Base-by-base conservation (phyloP, 2,888 invertebrate genomes). In the Chrysolina oricalcia region DNA sequence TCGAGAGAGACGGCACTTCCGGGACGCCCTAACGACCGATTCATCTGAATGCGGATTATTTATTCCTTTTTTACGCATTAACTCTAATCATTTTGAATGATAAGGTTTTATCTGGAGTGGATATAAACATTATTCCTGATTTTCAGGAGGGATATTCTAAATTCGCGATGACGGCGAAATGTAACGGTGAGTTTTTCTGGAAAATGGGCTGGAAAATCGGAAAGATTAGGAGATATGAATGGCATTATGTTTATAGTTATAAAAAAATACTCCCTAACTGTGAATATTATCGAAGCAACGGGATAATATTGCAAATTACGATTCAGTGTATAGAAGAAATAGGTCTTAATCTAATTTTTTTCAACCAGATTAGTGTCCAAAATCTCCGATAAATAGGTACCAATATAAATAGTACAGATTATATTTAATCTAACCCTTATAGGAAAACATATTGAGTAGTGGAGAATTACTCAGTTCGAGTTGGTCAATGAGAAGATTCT, bases 41-140 rank as follows among this genome's bases (percentile, higher is more conserved):
- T 87, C 87, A 86, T 87, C 87, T 86, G 85, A 87, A 87, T 86
- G 84, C 83, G 85, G 86, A 87, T 87, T 87, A 87, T 87, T 87
- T 87, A 87, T 87, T 87, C 85, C 85, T 85, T 84, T 85, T 59
- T 85, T 84, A 81, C 83, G 83, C 86, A 86, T 87, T 87, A 87
- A 83, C 84, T 86, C 83, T 87, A 86, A 88, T 88, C 86, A 88
- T 84, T 82, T 84, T 86, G 86, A 87, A 86, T 86, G 87, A 87
- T 87, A 87, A 86, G 85, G 85, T 83, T 85, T 85, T 84, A 85
- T 85, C 82, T 78, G 75, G 82, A 85, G 85, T 84, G 86, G 85
- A 85, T 87, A 83, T 82, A 85, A 84, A 84, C 87, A 86, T 87
- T 86, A 87, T 83, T 86, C 85, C 83, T 87, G 85, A 87, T 87